Evolutionary conservation across 1,140 invertebrate species (phyloP), one percentile per base, ranked within the genome.

Genomic region (Pissodes strobi): DNA sequence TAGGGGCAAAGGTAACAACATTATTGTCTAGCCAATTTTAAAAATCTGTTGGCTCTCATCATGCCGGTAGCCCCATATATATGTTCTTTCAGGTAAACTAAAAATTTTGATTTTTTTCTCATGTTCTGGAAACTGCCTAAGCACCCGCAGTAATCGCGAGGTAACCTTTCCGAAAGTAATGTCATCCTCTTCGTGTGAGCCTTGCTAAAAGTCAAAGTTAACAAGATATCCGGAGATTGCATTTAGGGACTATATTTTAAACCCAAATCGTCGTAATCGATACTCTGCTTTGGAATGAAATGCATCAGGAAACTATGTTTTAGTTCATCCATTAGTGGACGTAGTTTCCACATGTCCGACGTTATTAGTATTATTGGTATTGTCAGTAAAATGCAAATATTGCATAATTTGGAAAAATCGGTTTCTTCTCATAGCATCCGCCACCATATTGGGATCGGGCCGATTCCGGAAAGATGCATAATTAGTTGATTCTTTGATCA

Each of bases 361-460:
- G 15, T 45, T 45, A 45, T 19, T 45, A 15, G 41, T n/a, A n/a
- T n/a, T 5, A 13, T 45, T 9, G 13, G 41, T 13, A 45, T 13
- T 45, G 5, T 6, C 13, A 45, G 41, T n/a, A n/a, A n/a, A n/a
- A n/a, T n/a, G n/a, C n/a, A n/a, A n/a, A n/a, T n/a, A n/a, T n/a
- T n/a, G n/a, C n/a, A n/a, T n/a, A n/a, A n/a, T n/a, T n/a, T n/a
- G n/a, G n/a, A n/a, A n/a, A n/a, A n/a, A n/a, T n/a, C n/a, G n/a
- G n/a, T n/a, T n/a, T n/a, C n/a, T n/a, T n/a, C n/a, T n/a, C n/a
- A n/a, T n/a, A n/a, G n/a, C 41, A 45, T 45, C 41, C 8, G 41
- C 41, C 41, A 45, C 6, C 15, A 45, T 45, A 45, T 45, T 45
- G n/a, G n/a, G n/a, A n/a, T n/a, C n/a, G n/a, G n/a, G n/a, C n/a